These are phyloP conservation scores for Sebastes minor DNA, from an alignment of 2,797 vertebrate species.

Conservation along the genomic window DNA sequence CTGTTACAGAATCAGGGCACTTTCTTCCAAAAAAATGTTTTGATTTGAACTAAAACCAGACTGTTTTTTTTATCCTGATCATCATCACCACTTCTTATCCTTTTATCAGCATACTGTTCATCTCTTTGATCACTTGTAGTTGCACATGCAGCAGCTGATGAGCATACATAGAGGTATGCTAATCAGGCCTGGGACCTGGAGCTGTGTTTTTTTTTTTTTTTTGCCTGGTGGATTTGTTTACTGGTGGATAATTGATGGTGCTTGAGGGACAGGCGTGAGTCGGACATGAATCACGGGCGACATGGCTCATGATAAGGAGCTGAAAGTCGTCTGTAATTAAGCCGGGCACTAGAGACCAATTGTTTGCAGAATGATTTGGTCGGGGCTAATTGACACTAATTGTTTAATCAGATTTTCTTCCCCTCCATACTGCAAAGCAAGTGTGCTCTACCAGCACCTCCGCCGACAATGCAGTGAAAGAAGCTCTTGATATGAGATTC, in stretches of 20 bases:
- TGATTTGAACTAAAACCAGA: slow-evolving; percentile 19
- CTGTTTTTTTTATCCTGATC: slow-evolving; percentile 9
- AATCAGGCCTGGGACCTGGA: slow-evolving; percentile 78
- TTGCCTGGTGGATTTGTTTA: slow-evolving; percentile 94
- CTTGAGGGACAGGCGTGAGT: slow-evolving; percentile 95
- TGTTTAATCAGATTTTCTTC: slow-evolving; percentile 99
- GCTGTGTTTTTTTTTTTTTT: slow-evolving; percentile 63
- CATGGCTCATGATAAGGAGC: slow-evolving; percentile 92
- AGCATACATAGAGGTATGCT: slow-evolving; percentile 81
- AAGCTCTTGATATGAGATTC: slow-evolving; percentile 43
- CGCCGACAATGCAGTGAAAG: slow-evolving; percentile 55
- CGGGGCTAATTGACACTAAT: slow-evolving; percentile 99
- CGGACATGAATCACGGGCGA: slow-evolving; percentile 95
- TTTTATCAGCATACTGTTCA: slow-evolving; percentile 35
- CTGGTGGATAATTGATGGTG: slow-evolving; percentile 98
- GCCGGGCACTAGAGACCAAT: slow-evolving; percentile 98
- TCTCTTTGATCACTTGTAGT: slow-evolving; percentile 69
- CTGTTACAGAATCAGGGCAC: neutral
- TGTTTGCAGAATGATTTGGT: slow-evolving; percentile 99
- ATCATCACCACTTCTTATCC: slow-evolving; percentile 10
- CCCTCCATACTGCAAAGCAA: slow-evolving; percentile 79
- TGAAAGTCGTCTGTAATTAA: slow-evolving; percentile 99
- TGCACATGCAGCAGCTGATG: slow-evolving; percentile 56
- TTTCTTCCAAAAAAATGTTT: neutral
- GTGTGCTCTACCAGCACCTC: slow-evolving; percentile 63